Percentiles rank a stretch among this genome's conserved stretches.
Conservation (phyloP, 2,888 invertebrate species). For the Hirudinaria manillensis region DNA sequence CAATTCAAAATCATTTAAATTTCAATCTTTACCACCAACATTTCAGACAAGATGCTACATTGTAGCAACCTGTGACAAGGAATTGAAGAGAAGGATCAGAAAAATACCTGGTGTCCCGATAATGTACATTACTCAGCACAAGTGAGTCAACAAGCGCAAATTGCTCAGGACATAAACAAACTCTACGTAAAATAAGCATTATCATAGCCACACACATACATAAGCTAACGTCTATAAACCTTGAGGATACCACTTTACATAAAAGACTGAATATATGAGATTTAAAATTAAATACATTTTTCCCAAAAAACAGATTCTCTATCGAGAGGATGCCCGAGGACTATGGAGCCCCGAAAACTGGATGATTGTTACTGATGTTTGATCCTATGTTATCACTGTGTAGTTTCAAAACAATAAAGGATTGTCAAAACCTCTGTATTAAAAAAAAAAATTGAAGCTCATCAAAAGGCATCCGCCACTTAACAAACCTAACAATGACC, state of each 20-base stretch:
- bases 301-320: slow-evolving; percentile 62
- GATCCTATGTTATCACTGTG: too few species aligned
- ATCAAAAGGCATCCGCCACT: too few species aligned
- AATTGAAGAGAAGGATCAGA: slow-evolving; percentile 84
- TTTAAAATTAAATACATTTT: background rate
- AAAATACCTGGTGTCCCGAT: slow-evolving; percentile 98
- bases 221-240: too few species aligned
- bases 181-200: too few species aligned
- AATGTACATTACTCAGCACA: slow-evolving; percentile 80
- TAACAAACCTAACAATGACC: too few species aligned
- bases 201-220: too few species aligned
- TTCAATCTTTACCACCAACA: background rate
- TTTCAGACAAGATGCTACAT: slow-evolving; percentile 93
- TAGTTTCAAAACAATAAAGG: too few species aligned
- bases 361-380: slow-evolving; percentile 17
- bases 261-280: too few species aligned
- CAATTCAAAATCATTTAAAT: background rate
- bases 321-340: slow-evolving; percentile 99
- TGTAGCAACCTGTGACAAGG: slow-evolving; percentile 97
- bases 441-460: too few species aligned
- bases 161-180: too few species aligned
- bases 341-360: slow-evolving; percentile 73
- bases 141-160: slow-evolving; percentile 41
- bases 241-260: background rate
- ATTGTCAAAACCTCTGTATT: too few species aligned